Conservation (phyloP, 2,888 invertebrate genomes). For the Drosophila kanekoi region DNA sequence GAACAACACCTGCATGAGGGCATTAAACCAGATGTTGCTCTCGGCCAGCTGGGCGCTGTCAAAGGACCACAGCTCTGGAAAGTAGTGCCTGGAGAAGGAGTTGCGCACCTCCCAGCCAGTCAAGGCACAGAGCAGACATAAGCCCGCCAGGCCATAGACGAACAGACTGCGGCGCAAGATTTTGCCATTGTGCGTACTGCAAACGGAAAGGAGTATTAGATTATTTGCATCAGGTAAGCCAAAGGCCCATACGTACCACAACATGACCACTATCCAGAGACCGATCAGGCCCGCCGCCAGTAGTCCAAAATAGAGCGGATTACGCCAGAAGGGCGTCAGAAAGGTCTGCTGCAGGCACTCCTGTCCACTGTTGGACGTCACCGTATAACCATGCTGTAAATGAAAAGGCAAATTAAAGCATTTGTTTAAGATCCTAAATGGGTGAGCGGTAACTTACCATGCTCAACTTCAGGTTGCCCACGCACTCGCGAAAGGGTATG, state of each 20-base stretch:
- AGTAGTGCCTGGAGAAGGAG: constrained; percentile 80
- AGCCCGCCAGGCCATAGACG: constrained; percentile 81
- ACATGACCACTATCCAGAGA: constrained; percentile 84
- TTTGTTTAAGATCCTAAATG: not conserved
- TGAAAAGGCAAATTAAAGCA: not conserved
- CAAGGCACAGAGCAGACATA: constrained; percentile 79
- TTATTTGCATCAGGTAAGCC: accelerated
- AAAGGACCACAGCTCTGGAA: constrained; percentile 83
- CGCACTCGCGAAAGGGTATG: constrained; percentile 84
- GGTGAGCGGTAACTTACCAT: constrained; percentile 60
- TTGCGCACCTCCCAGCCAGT: constrained; percentile 84
- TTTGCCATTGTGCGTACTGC: constrained; percentile 84
- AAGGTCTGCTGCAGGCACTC: constrained; percentile 84
- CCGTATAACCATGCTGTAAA: constrained; percentile 80
- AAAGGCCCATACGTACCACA: constrained; percentile 76
- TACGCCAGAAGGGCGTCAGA: constrained; percentile 84
- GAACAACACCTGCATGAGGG: constrained; percentile 85
- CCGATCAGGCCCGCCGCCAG: constrained; percentile 83
- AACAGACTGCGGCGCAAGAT: constrained; percentile 83
- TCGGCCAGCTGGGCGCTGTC: constrained; percentile 69
- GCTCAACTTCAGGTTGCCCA: constrained; percentile 79
- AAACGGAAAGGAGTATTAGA: not conserved
- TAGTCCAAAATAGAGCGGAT: constrained; percentile 84
- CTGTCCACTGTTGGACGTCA: constrained; percentile 82
- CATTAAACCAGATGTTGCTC: constrained; percentile 84